A percentile compares a stretch with the other conserved stretches of the same genome.
Evolutionary conservation across 1,140 invertebrate genomes (phyloP).

Genomic region (Laupala kohalensis): DNA sequence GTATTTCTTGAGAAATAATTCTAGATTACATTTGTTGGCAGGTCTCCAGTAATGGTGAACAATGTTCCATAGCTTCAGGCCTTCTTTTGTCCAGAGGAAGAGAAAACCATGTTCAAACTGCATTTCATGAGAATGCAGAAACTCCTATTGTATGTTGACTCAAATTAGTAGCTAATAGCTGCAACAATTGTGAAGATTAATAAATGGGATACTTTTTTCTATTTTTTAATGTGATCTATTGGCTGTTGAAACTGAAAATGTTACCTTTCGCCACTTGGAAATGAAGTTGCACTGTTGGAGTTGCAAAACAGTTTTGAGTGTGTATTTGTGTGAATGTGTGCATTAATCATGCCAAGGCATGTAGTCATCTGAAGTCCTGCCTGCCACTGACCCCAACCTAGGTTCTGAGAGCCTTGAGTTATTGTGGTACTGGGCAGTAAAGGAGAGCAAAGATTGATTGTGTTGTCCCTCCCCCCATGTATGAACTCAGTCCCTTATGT

Average conservation of each 20-base stretch:
- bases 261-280: background rate
- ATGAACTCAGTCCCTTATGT: background rate
- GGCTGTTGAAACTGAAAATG: background rate
- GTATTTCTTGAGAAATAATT: too few species aligned
- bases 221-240: background rate
- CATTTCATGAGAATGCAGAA: background rate
- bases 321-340: background rate
- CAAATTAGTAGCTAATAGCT: background rate
- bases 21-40: background rate
- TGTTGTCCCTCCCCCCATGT: background rate
- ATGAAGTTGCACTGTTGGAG: background rate
- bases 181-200: background rate
- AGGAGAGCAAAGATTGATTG: background rate
- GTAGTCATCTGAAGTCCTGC: background rate
- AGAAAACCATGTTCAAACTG: background rate
- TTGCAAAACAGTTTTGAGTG: background rate
- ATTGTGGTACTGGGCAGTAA: background rate
- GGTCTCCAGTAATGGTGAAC: background rate
- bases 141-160: background rate
- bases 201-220: too few species aligned
- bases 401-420: background rate
- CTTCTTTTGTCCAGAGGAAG: background rate
- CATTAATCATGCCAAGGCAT: background rate
- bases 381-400: background rate
- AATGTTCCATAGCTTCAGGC: background rate